A percentile compares a stretch with the other conserved stretches of the same genome.
Conservation (phyloP, 2,113 vertebrate species). For the Hydrochoerus hydrochaeris region DNA sequence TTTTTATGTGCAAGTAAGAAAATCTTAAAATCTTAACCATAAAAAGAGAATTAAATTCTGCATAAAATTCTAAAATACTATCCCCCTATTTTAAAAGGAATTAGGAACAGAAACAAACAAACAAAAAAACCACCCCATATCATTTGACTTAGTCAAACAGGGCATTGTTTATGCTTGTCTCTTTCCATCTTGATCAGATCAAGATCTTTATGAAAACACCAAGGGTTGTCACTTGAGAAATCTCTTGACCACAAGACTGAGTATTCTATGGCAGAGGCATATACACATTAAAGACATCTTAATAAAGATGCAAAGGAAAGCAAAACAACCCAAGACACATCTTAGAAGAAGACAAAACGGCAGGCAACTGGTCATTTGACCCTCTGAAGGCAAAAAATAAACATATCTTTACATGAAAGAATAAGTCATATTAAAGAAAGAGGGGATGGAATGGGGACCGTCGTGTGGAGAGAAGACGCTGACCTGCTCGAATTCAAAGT, state of each 20-base stretch:
- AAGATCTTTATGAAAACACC: conserved; percentile 91
- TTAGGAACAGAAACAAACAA: conserved; percentile 87
- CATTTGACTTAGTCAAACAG: conserved; percentile 93
- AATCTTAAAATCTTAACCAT: conserved; percentile 97
- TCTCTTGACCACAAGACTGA: conserved; percentile 93
- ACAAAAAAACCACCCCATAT: conserved; percentile 83
- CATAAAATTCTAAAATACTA: conserved; percentile 95
- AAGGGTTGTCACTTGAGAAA: conserved; percentile 90
- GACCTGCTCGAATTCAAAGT: conserved; percentile 99
- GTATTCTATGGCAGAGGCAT: conserved; percentile 94
- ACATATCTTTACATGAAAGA: conserved; percentile 93
- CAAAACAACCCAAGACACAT: conserved; percentile 88
- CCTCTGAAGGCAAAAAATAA: conserved; percentile 94
- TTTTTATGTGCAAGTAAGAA: conserved; percentile 97
- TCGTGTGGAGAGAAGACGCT: conserved; percentile 93
- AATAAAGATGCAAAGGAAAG: conserved; percentile 93
- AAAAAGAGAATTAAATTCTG: conserved; percentile 94
- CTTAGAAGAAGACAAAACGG: conserved; percentile 90
- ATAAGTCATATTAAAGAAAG: conserved; percentile 91
- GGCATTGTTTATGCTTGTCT: conserved; percentile 89
- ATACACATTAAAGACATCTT: conserved; percentile 93
- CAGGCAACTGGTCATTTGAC: conserved; percentile 92
- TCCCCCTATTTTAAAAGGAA: conserved; percentile 93
- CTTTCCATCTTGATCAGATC: conserved; percentile 95
- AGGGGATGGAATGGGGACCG: conserved; percentile 87